Conservation (phyloP, 2,113 vertebrate genomes). For the Lanius collurio region DNA sequence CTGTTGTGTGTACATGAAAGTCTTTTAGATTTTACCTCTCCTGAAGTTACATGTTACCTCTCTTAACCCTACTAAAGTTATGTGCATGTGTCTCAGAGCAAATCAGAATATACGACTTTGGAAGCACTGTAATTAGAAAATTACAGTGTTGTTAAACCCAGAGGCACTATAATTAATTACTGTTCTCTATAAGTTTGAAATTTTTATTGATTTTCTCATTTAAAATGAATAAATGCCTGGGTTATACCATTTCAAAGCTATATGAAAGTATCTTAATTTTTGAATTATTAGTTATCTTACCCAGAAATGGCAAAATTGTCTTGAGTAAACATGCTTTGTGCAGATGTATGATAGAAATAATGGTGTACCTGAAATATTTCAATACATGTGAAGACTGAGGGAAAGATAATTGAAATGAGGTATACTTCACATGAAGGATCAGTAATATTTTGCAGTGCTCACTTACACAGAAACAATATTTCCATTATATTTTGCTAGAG, state of each 20-base stretch:
- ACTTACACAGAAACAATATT: neutral
- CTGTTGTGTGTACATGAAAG: neutral
- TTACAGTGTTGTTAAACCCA: neutral
- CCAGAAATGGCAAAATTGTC: neutral
- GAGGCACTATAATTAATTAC: constrained; percentile 33
- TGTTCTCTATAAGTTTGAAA: neutral
- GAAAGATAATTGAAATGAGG: neutral
- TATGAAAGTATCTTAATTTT: neutral
- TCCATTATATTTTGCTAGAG: neutral
- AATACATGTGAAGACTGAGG: accelerated
- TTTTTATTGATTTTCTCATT: constrained; percentile 11
- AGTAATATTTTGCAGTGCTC: neutral
- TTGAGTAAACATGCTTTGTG: neutral
- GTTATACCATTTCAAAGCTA: constrained; percentile 28
- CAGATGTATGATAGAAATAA: neutral
- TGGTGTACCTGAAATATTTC: neutral
- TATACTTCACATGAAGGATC: neutral
- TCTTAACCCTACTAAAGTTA: constrained; percentile 19
- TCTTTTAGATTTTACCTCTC: neutral
- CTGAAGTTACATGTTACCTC: neutral
- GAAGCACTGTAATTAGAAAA: constrained; percentile 24
- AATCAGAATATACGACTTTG: neutral
- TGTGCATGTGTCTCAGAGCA: neutral
- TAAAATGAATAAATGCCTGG: neutral
- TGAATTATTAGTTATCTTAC: neutral